Evolutionary conservation across 1,140 invertebrate genomes (phyloP), one percentile per base, ranked within the genome.

Genomic region (Ips typographus): DNA sequence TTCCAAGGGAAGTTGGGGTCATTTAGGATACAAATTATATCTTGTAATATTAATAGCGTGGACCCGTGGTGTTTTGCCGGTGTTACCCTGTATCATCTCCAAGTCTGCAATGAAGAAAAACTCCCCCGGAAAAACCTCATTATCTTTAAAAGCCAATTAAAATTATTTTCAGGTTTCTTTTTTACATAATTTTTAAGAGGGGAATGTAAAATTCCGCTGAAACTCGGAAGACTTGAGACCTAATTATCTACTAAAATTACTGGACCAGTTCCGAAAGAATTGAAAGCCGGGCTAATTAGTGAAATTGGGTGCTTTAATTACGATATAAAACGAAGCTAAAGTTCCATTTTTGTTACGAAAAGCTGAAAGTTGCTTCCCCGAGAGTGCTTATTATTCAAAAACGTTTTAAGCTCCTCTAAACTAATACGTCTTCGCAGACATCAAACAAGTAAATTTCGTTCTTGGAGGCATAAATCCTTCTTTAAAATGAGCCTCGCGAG

Each of bases 1-100:
- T 56, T 65, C 63, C 55, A 65, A 65, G 52, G 63, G 40, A 56
- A 56, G 63, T 65, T 65, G n/a, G 49, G 63, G 63, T 65, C 51
- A 65, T 65, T 65, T 65, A 65, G 63, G 63, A 56, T 56, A 65
- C 63, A 65, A 65, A 65, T 65, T 65, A 65, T 65, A 65, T 65
- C 63, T 65, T 65, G 63, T 65, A 65, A 65, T 65, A 65, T 65
- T 65, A 65, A 65, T 65, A 65, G 61, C 61, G 2, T 49, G 52
- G 52, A 55, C 52, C 44, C 52, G 2, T 38, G 37, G n/a, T 37
- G 52, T 55, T 55, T 55, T 55, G 52, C 44, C 44, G 44, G 6
- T 49, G 22, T 22, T 49, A 22, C 44, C 22, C 22, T 49, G 7
- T 49, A 49, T 55, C 37, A 55, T 37, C 52, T 37, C 52, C 8